Percentiles rank a stretch among this genome's conserved stretches.
These are phyloP conservation scores for Parauchenoglanis punctatus DNA, from an alignment of 2,797 vertebrate genomes.

Conservation along the genomic window DNA sequence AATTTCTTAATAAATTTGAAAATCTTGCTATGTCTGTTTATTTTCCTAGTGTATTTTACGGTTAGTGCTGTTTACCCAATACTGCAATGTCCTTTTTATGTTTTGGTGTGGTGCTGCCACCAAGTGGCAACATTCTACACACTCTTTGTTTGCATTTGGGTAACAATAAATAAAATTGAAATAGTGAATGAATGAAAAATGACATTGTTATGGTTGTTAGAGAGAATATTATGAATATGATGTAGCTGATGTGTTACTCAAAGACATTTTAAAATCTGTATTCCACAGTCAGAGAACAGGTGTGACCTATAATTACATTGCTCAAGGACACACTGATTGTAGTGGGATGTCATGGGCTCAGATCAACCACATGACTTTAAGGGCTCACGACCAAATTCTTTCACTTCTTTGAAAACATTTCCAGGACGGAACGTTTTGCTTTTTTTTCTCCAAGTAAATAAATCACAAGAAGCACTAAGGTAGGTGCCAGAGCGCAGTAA, in stretches of 20 bases:
- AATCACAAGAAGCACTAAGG: slow-evolving; percentile 13
- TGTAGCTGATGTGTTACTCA: not conserved
- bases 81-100: not conserved
- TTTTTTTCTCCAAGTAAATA: slow-evolving; percentile 17
- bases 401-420: not conserved
- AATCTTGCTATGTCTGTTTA: not conserved
- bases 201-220: not conserved
- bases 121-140: slow-evolving; percentile 62
- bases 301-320: not conserved
- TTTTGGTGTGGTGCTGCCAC: slow-evolving; percentile 62
- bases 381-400: slow-evolving; percentile 14
- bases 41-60: not conserved
- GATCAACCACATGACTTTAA: not conserved
- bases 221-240: not conserved
- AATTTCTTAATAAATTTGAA: not conserved
- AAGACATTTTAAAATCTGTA: not conserved
- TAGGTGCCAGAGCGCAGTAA: not conserved
- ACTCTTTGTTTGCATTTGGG: not conserved
- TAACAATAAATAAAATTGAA: not conserved
- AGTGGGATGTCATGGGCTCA: not conserved
- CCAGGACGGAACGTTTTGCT: not conserved
- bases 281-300: not conserved
- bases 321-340: slow-evolving; percentile 32
- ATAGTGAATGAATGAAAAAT: not conserved
- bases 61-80: not conserved